Base-by-base conservation (phyloP, 2,113 vertebrate species). In the Amia ocellicauda region DNA sequence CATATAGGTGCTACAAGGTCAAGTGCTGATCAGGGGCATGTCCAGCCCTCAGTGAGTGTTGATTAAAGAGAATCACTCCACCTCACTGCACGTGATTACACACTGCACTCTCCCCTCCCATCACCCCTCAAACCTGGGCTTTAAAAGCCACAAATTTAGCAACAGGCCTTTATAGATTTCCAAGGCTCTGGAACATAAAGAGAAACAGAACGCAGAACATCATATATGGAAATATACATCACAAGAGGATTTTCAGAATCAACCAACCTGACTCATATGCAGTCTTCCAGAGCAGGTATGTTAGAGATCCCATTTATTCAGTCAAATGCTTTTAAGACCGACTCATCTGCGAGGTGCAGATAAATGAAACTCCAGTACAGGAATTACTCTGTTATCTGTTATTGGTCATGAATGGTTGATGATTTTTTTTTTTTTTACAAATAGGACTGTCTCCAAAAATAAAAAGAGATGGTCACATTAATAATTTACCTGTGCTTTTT, bases 31-130 rank as follows among this genome's bases (percentile, higher is more conserved):
- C 29, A 56, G 2, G 62, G 60, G 27, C 24, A 40, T 2, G 14
- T 41, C 31, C 55, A 31, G 62, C 60, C 59, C 69, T 73, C 66
- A 57, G 47, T 72, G 56, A 63, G 67, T 56, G 65, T 41, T 60
- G 67, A 75, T 77, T 73, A 60, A 60, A 69, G 53, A 69, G 69
- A 80, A 76, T 69, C 68, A 67, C 73, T 67, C 68, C 55, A 23
- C 16, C 31, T 31, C 50, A 8, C 51, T 27, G 36, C 11, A 22
- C 27, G 31, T 8, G 29, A 27, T 40, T 11, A 3, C 14, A 51
- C 69, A 55, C 42, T 36, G 27, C 67, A 58, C 74, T 66, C 67
- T 69, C 69, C 60, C 70, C 68, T 65, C 54, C 56, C 50, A 24
- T n/a, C n/a, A n/a, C n/a, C n/a, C n/a, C n/a, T n/a, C n/a, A n/a